phyloP scores from a whole-genome alignment of 2,797 vertebrate genomes.

The Gymnodraco acuticeps region DNA sequence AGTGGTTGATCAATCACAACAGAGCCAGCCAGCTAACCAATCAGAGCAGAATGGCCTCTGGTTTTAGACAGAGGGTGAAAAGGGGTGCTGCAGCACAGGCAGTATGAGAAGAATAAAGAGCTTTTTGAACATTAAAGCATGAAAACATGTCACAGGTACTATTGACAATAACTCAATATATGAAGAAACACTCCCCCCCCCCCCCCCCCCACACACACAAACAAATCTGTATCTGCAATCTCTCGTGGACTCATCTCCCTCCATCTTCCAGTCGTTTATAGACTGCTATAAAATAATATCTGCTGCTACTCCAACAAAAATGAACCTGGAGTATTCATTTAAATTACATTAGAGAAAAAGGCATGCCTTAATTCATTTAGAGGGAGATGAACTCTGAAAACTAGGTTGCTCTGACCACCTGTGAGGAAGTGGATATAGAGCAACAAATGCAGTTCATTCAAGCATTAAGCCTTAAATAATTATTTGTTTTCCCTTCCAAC shows the following conservation, averaged over 20 bases:
- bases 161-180: no score
- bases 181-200: no score
- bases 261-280: constrained; percentile 41
- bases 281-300: constrained; percentile 63
- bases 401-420: constrained; percentile 37
- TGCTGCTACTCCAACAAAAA: constrained; percentile 46
- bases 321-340: constrained; percentile 52
- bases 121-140: no score
- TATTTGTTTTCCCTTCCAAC: not conserved
- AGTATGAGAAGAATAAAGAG: no score
- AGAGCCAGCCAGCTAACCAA: no score
- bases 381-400: constrained; percentile 53
- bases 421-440: constrained; percentile 21
- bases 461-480: not conserved
- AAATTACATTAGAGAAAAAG: constrained; percentile 41
- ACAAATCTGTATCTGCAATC: not conserved
- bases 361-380: constrained; percentile 49
- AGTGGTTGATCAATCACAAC: no score
- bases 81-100: no score
- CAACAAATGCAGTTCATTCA: constrained; percentile 22
- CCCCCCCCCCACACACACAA: no score
- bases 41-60: no score
- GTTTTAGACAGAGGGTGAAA: no score
- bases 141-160: no score
- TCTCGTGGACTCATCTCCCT: constrained; percentile 21